Evolutionary conservation across 2,888 invertebrate species (phyloP).

Genomic region (Vanessa cardui): DNA sequence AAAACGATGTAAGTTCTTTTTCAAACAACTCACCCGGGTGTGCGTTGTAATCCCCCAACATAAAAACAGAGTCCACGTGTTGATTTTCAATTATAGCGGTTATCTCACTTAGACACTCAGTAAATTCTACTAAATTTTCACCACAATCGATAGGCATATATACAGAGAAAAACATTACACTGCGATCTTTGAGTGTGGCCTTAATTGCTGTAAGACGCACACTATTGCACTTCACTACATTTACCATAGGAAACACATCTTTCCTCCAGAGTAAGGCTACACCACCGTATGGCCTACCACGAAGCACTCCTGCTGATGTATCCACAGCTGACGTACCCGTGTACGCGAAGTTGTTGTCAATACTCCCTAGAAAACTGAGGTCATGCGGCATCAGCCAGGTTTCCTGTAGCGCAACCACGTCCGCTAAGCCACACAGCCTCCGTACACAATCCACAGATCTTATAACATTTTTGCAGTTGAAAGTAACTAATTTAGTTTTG

Average conservation of each 20-base stretch:
- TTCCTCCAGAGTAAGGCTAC: constrained; percentile 45
- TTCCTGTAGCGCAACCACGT: constrained; percentile 15
- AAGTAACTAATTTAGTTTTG: constrained; percentile 7
- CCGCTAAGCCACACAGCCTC: constrained; percentile 26
- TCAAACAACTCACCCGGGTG: constrained; percentile 41
- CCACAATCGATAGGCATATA: constrained; percentile 45
- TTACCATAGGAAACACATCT: constrained; percentile 36
- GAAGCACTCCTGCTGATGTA: constrained; percentile 38
- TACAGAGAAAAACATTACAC: constrained; percentile 38
- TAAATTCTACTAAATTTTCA: constrained; percentile 38
- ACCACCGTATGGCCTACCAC: constrained; percentile 43
- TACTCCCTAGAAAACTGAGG: constrained; percentile 30
- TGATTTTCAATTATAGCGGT: constrained; percentile 4
- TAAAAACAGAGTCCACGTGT: constrained; percentile 35
- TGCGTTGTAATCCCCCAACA: constrained; percentile 44
- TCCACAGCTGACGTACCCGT: constrained; percentile 45
- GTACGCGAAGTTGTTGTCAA: constrained; percentile 37
- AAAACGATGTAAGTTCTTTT: constrained; percentile 35
- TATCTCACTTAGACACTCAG: not conserved
- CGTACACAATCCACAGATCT: constrained; percentile 33
- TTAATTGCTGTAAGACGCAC: constrained; percentile 36
- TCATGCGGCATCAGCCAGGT: constrained; percentile 44
- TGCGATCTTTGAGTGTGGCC: constrained; percentile 18
- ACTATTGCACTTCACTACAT: constrained; percentile 39
- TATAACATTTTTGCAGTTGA: constrained; percentile 35